These are phyloP conservation scores for Carterocephalus palaemon DNA, from an alignment of 2,888 invertebrate genomes.

Conservation along the genomic window DNA sequence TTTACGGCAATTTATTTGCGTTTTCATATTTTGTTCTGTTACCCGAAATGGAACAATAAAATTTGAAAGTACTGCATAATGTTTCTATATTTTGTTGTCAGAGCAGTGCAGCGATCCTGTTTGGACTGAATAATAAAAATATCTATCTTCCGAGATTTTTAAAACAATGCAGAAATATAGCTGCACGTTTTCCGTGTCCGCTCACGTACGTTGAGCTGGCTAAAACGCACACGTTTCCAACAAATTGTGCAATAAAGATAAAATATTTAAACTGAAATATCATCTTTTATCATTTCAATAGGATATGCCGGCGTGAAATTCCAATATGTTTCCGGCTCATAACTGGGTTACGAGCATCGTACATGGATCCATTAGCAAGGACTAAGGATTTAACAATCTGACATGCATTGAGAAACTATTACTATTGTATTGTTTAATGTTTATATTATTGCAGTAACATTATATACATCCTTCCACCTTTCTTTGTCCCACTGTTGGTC, in stretches of 20 bases:
- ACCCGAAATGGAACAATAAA: conserved; percentile 22
- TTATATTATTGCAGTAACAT: no score
- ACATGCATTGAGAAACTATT: no score
- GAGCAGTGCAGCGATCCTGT: conserved; percentile 9
- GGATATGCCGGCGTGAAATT: conserved; percentile 15
- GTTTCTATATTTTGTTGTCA: conserved; percentile 22
- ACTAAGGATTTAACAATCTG: no score
- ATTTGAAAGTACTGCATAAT: conserved; percentile 15
- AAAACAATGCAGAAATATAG: conserved; percentile 25
- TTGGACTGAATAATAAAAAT: conserved; percentile 22
- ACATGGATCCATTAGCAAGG: conserved; percentile 12
- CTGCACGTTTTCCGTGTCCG: conserved; percentile 10
- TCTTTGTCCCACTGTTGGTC: no score
- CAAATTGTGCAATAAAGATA: conserved; percentile 25
- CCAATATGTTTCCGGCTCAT: conserved; percentile 9
- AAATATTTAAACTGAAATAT: conserved; percentile 21
- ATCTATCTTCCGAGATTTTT: conserved; percentile 25
- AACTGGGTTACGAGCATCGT: conserved; percentile 9
- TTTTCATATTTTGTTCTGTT: conserved; percentile 1
- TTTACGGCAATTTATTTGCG: neutral
- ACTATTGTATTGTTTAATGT: no score
- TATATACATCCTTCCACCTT: no score
- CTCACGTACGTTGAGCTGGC: conserved; percentile 23
- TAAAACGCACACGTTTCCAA: conserved; percentile 23
- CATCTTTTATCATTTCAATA: conserved; percentile 24